Base-by-base conservation (phyloP, 2,113 vertebrate genomes). In the Acanthochromis polyacanthus region DNA sequence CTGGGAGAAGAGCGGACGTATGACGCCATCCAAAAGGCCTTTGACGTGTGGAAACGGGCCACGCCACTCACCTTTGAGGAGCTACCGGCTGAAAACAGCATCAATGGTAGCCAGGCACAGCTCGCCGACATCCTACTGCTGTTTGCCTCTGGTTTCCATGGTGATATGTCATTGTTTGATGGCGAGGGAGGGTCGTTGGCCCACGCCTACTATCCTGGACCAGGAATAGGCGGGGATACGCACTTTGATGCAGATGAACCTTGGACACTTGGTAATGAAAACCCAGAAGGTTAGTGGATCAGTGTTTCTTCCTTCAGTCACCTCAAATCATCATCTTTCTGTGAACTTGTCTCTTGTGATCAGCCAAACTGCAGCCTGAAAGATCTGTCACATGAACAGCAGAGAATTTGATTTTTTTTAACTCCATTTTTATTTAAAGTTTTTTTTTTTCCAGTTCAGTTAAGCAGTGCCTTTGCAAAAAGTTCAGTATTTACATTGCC, bases 231-330 rank as follows among this genome's bases (percentile, higher is more conserved):
- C 0, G 98, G 98, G 0, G 98, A 99, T 73, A 96, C 96, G 0
- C 98, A 99, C 85, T 99, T 99, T 0, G 98, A 99, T 75, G 94
- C 95, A 0, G 98, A 99, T 38, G 98, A 99, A 81, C 97, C 97
- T 0, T 99, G 98, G 98, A 99, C 97, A 0, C 94, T 98, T 79
- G 96, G 96, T 75, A 97, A 95, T 55, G 85, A 91, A 0, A 95
- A 99, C 50, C 89, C 95, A 67, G 72, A 94, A 78, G 97, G 98
- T 99, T 60, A 95, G 95, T 62, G 61, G 19, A 9, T 25, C 3
- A 25, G 25, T 2, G 16, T 59, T 40, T 15, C 12, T 43, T 9
- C 7, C 2, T n/a, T 9, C 25, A 25, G 3, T 25, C 25, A 25
- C 2, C 17, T 43, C 12, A 36, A 9, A 43, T 43, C 40, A 43